These are phyloP conservation scores for Podocnemis expansa DNA, from an alignment of 2,113 vertebrate genomes.

Conservation along the genomic window DNA sequence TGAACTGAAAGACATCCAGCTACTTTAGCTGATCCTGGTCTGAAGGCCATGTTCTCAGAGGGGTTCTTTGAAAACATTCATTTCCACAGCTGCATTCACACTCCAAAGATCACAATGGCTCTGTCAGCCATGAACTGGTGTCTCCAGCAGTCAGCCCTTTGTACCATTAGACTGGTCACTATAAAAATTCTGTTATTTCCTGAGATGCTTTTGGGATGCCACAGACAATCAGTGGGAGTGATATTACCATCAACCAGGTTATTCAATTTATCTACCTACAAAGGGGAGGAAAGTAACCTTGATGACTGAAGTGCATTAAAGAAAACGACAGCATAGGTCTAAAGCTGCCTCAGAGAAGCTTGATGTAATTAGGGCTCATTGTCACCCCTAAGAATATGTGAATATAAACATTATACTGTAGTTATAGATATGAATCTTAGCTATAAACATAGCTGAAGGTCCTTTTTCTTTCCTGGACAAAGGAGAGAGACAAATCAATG, in stretches of 20 bases:
- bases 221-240: background rate
- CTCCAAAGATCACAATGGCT: background rate
- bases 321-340: background rate
- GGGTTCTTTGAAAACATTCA: background rate
- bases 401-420: background rate
- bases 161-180: background rate
- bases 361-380: background rate
- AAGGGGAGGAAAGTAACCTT: background rate
- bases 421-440: background rate
- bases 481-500: background rate
- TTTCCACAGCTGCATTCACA: background rate
- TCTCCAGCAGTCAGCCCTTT: background rate
- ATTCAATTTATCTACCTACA: background rate
- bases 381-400: background rate
- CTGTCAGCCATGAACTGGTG: background rate
- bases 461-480: background rate
- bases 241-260: accelerated
- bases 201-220: background rate
- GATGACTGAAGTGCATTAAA: background rate
- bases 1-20: background rate
- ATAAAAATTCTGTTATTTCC: background rate
- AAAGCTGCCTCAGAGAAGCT: background rate
- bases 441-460: background rate
- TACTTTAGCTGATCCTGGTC: background rate
- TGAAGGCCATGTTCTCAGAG: background rate